Evolutionary conservation across 2,797 vertebrate genomes (phyloP).

Genomic region (Syngnathus acus): DNA sequence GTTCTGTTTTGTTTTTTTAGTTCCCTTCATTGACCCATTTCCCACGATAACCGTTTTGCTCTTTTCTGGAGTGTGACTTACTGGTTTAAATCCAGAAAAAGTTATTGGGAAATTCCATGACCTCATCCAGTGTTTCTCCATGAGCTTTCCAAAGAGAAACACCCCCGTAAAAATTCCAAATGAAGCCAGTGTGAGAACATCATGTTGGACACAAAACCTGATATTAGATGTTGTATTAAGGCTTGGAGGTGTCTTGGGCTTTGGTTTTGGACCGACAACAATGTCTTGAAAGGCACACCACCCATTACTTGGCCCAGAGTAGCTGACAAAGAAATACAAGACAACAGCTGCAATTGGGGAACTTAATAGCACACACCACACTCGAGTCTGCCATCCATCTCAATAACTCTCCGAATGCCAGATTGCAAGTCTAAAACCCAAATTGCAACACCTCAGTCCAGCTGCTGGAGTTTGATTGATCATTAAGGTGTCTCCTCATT

Average conservation of each 20-base stretch:
- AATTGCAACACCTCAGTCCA: conserved; percentile 28
- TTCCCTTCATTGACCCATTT: neutral
- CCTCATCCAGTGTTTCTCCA: neutral
- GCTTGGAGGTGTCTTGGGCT: neutral
- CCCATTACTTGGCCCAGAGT: neutral
- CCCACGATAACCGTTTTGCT: neutral
- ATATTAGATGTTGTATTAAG: neutral
- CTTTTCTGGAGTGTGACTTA: neutral
- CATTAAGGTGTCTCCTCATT: conserved; percentile 9
- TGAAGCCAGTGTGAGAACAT: neutral
- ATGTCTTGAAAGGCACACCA: neutral
- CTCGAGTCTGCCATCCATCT: conserved; percentile 23
- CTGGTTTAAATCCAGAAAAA: neutral
- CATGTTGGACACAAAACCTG: neutral
- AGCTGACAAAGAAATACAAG: neutral
- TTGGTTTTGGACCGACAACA: conserved; percentile 1
- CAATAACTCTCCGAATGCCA: conserved; percentile 22
- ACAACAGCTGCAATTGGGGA: conserved; percentile 31
- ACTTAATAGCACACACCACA: conserved; percentile 6
- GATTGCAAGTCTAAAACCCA: conserved; percentile 18
- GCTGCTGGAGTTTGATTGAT: conserved; percentile 28
- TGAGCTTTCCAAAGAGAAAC: neutral
- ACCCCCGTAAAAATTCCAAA: neutral
- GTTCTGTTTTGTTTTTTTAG: neutral
- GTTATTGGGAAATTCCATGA: neutral